Evolutionary conservation across 2,888 invertebrate genomes (phyloP), one percentile per base, ranked within the genome.

Genomic region (Drosophila emarginata): DNA sequence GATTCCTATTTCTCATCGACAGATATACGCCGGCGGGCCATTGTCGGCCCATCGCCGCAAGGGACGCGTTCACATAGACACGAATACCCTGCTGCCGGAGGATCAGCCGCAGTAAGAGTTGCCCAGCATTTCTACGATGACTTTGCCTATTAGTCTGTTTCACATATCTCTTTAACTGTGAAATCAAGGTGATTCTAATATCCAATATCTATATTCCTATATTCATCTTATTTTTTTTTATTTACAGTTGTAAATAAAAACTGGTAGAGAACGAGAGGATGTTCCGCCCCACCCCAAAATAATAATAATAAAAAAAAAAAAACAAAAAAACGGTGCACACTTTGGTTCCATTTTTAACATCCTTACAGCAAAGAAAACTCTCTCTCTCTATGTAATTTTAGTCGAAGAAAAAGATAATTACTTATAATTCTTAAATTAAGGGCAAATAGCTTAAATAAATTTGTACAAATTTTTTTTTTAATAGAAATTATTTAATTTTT

Each of bases 1-100:
- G 91, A 91, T 85, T 91, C 91, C 63, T 88, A 91, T 87, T 91
- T 90, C 79, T 91, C 91, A 73, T 91, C 91, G 81, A 91, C 91
- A 89, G 91, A 91, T 89, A 89, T 91, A 77, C 89, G 90, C 76
- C 83, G 91, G 78, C 87, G 91, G 71, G 88, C 91, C 68, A 68
- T 90, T 78, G 70, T 80, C 78, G 11, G 45, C 45, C 45, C 45
- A 45, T 82, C 90, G 72, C 76, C 90, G 83, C 81, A 80, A 67
- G 52, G 69, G 68, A 40, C 90, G 76, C 87, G 89, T 74, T 67
- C 88, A 77, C 80, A 84, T 76, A 78, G 89, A 77, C 89, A 79
- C 77, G 87, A 89, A 82, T 89, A 89, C 80, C 72, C 88, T 77
- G 79, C 76, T 76, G 63, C 88, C 71, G 69, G 88, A 77, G 74